Conservation (phyloP, 2,797 vertebrate genomes). For the Danio albolineatus region DNA sequence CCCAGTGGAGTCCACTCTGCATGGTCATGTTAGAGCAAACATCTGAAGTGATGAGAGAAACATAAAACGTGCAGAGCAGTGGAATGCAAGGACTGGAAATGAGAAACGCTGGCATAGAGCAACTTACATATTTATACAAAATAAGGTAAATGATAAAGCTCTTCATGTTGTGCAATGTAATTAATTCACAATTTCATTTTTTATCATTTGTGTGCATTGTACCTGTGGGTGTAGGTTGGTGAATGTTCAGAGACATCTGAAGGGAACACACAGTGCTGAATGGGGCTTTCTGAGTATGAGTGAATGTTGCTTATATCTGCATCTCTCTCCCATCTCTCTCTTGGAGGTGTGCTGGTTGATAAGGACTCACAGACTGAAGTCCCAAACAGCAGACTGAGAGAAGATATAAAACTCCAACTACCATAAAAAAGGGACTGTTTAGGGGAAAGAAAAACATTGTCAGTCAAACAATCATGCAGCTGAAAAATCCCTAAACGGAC, state of each 20-base stretch:
- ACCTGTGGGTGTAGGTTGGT: slow-evolving; percentile 75
- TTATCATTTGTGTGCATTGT: slow-evolving; percentile 2
- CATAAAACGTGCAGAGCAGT: too few species aligned
- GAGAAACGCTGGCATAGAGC: too few species aligned
- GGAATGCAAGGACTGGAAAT: too few species aligned
- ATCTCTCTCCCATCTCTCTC: slow-evolving; percentile 73
- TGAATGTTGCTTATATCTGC: slow-evolving; percentile 69
- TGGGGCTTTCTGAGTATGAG: slow-evolving; percentile 73
- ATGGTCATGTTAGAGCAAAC: too few species aligned
- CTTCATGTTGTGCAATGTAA: too few species aligned
- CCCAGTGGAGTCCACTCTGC: too few species aligned
- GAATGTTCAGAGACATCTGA: slow-evolving; percentile 65
- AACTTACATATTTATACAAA: too few species aligned
- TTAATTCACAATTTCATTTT: too few species aligned
- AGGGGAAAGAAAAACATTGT: not conserved
- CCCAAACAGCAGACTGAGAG: slow-evolving; percentile 66
- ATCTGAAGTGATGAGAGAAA: too few species aligned
- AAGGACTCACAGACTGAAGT: slow-evolving; percentile 57
- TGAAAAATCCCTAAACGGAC: too few species aligned
- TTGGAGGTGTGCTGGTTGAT: slow-evolving; percentile 79
- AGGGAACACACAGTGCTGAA: slow-evolving; percentile 73
- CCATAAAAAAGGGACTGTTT: slow-evolving; percentile 69
- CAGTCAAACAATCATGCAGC: not conserved
- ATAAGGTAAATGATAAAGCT: too few species aligned
- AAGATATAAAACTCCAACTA: slow-evolving; percentile 71